A percentile compares a stretch with the other conserved stretches of the same genome.
phyloP scores from a whole-genome alignment of 2,888 invertebrate species.

The Dicranocentrus wangi region DNA sequence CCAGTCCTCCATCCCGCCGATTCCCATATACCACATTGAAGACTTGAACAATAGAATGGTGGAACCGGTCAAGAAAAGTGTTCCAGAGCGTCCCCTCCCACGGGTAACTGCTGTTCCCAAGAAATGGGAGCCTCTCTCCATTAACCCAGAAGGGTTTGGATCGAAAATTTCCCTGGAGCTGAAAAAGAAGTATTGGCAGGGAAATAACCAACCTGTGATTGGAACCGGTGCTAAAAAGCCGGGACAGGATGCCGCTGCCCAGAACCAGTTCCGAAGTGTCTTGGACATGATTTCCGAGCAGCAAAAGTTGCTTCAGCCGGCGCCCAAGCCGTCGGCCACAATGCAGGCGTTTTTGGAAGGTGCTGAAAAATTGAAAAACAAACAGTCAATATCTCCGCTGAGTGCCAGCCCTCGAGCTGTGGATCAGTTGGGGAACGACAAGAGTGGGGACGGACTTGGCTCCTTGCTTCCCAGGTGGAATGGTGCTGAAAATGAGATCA shows the following conservation, averaged over 20 bases:
- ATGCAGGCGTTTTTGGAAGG: conserved; percentile 82
- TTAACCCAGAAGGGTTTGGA: conserved; percentile 80
- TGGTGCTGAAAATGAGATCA: conserved; percentile 38
- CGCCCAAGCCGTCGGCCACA: conserved; percentile 81
- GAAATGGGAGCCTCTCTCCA: conserved; percentile 67
- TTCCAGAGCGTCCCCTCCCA: conserved; percentile 68
- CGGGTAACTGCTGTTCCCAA: conserved; percentile 70
- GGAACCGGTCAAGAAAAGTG: conserved; percentile 66
- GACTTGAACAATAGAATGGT: conserved; percentile 59
- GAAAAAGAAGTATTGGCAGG: conserved; percentile 88
- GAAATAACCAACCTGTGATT: conserved; percentile 78
- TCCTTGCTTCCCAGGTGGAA: conserved; percentile 17
- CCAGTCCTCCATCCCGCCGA: background rate
- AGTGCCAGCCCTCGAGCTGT: conserved; percentile 20
- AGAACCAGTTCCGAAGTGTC: conserved; percentile 83
- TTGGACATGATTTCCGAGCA: conserved; percentile 90
- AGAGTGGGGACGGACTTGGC: background rate
- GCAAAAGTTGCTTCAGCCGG: conserved; percentile 88
- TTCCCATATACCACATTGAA: conserved; percentile 54
- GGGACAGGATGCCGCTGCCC: conserved; percentile 7
- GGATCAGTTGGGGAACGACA: conserved; percentile 14
- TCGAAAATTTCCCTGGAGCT: conserved; percentile 90
- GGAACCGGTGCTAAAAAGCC: conserved; percentile 84
- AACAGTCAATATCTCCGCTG: conserved; percentile 46
- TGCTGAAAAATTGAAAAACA: conserved; percentile 70